phyloP scores from a whole-genome alignment of 2,113 vertebrate genomes.

The Thermophis baileyi region DNA sequence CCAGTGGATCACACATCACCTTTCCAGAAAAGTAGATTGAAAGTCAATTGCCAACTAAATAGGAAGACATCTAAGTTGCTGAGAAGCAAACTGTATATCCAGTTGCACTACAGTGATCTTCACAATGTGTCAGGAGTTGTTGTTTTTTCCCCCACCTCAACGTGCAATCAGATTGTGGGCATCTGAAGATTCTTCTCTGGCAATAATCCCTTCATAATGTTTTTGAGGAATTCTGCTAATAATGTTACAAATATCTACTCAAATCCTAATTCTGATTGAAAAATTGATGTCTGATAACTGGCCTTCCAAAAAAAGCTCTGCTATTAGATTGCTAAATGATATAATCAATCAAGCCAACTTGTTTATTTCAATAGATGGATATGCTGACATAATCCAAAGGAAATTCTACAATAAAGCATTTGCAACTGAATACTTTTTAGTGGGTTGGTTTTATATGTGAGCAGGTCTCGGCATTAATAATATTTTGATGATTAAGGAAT shows the following conservation, averaged over 20 bases:
- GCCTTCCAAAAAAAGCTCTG: background rate
- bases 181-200: background rate
- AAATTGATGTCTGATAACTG: background rate
- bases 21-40: background rate
- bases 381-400: background rate
- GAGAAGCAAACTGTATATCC: background rate
- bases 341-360: background rate
- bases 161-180: background rate
- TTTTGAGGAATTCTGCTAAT: background rate
- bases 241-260: background rate
- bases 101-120: background rate
- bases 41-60: rapidly evolving
- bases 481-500: background rate
- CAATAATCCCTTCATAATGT: background rate
- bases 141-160: background rate
- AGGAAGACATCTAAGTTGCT: background rate
- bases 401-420: background rate
- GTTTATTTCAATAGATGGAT: background rate
- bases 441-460: background rate
- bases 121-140: background rate
- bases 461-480: background rate
- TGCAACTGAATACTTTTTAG: background rate
- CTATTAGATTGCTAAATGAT: background rate
- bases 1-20: slow-evolving; percentile 74
- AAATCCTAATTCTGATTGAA: background rate